Evolutionary conservation across 1,140 invertebrate species (phyloP), one percentile per base, ranked within the genome.

Genomic region (Adelges cooleyi): DNA sequence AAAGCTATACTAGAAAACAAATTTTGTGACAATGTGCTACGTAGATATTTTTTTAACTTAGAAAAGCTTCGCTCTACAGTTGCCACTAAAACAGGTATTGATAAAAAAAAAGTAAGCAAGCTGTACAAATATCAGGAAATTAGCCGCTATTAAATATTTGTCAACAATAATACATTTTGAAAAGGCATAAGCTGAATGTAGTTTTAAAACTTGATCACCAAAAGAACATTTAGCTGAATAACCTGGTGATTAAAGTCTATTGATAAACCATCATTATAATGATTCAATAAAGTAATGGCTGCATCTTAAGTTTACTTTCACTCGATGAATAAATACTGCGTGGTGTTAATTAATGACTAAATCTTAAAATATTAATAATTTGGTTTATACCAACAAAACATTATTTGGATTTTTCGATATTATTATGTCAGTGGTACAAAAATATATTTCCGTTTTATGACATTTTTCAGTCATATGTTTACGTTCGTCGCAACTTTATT

Each of bases 51-150:
- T 38, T 38, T 38, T n/a, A n/a, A n/a, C n/a, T n/a, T n/a, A n/a
- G 13, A 38, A 8, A 8, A 38, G 6, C 13, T 38, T 38, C 6
- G 13, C 6, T 38, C 13, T 38, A 8, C 6, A 38, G 17, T 46
- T 46, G 49, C 49, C 25, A 51, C 23, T 17, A 17, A 27, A 25
- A 52, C 27, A 33, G 27, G 50, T 36, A 52, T 52, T 52, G 29
- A n/a, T 52, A n/a, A 52, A 52, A 52, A 38, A 49, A 52, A 52
- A 52, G 50, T 33, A 52, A 33, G 36, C 27, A 52, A 52, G 27
- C 50, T 52, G 50, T 52, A 52, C 50, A 52, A 33, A 52, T 18
- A 33, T 52, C 50, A 33, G 50, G 50, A 52, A 52, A 52, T 10
- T 36, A 33, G 50, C 27, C n/a, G 27, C 50, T 52, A 52, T 52